phyloP scores from a whole-genome alignment of 2,888 invertebrate genomes.

The Agrilus cyanescens region DNA sequence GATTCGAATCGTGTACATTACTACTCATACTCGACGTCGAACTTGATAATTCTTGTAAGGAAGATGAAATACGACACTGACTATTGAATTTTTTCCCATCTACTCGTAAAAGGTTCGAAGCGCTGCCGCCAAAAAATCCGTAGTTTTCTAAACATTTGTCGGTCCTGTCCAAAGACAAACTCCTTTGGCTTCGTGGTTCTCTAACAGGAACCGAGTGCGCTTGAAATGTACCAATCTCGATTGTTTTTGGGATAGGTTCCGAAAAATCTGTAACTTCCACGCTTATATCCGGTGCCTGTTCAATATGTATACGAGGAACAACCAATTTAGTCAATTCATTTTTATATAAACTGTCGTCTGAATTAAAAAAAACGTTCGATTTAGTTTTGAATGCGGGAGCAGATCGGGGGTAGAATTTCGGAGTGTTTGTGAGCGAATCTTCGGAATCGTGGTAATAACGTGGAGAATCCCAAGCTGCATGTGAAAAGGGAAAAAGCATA shows the following conservation, averaged over 20 bases:
- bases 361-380: conserved; percentile 33
- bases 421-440: conserved; percentile 28
- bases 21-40: conserved; percentile 35
- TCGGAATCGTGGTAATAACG: conserved; percentile 27
- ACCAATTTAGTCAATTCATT: conserved; percentile 28
- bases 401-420: conserved; percentile 27
- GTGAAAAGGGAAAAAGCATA: conserved; percentile 14
- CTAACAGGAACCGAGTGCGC: conserved; percentile 17
- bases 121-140: too few species aligned
- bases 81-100: conserved; percentile 23
- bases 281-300: conserved; percentile 26
- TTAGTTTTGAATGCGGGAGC: conserved; percentile 30
- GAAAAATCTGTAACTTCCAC: conserved; percentile 35
- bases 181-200: conserved; percentile 24
- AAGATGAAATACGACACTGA: conserved; percentile 26
- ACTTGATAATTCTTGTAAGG: conserved; percentile 33
- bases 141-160: conserved; percentile 8
- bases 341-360: conserved; percentile 34
- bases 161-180: conserved; percentile 30
- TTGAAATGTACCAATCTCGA: conserved; percentile 21
- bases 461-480: conserved; percentile 34
- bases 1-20: conserved; percentile 30
- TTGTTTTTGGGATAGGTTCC: conserved; percentile 33
- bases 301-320: conserved; percentile 33
- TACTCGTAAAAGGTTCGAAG: conserved; percentile 13